These are phyloP conservation scores for Lepus timidus DNA, from an alignment of 2,113 vertebrate genomes.

Conservation along the genomic window DNA sequence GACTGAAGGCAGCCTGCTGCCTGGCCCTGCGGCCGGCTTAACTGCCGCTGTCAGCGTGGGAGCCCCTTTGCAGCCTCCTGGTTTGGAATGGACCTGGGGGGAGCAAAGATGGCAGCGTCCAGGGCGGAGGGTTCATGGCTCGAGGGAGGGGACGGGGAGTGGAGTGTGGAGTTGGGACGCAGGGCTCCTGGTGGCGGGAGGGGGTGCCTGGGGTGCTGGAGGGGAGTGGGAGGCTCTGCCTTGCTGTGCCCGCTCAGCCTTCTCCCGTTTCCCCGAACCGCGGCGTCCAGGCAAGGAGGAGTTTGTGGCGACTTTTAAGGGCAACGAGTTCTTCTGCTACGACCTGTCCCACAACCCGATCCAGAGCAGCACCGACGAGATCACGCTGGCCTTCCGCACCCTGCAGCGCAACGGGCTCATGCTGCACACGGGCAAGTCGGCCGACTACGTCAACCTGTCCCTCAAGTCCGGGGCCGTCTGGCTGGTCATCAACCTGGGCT, in stretches of 20 bases:
- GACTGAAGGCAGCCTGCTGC: not conserved
- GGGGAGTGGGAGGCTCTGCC: not conserved
- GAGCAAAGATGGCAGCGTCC: not conserved
- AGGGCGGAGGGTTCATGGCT: not conserved
- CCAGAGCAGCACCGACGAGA: conserved; percentile 98
- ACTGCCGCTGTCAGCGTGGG: conserved; percentile 77
- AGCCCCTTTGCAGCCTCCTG: conserved; percentile 45
- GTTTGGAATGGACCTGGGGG: not conserved
- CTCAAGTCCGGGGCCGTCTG: conserved; percentile 95
- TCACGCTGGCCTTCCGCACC: conserved; percentile 96
- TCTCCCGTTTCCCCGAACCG: not conserved
- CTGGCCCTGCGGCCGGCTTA: conserved; percentile 54
- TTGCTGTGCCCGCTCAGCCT: conserved; percentile 20
- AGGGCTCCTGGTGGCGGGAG: not conserved
- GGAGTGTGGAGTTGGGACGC: not conserved
- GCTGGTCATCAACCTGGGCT: conserved; percentile 98
- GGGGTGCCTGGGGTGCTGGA: not conserved
- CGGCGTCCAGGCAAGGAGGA: conserved; percentile 92
- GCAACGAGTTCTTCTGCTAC: conserved; percentile 98
- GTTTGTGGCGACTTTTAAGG: conserved; percentile 96
- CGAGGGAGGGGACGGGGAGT: not conserved
- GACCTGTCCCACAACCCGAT: conserved; percentile 97
- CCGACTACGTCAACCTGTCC: conserved; percentile 97
- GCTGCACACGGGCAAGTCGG: conserved; percentile 96
- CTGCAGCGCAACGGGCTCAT: conserved; percentile 96